A percentile compares a stretch with the other conserved stretches of the same genome.
phyloP scores from a whole-genome alignment of 2,888 invertebrate species.

The Dioctria linearis region DNA sequence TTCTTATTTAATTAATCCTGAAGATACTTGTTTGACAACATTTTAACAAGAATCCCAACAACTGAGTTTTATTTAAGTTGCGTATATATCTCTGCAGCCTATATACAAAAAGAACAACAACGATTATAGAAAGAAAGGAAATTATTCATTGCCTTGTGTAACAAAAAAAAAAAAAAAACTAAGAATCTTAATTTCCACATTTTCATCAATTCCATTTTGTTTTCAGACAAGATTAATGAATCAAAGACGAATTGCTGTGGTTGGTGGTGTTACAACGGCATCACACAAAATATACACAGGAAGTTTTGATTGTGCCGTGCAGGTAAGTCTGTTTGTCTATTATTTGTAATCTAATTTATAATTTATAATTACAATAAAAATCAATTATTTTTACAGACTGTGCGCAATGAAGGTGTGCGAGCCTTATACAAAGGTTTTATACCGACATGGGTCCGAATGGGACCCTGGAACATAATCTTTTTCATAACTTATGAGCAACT shows the following conservation, averaged over 20 bases:
- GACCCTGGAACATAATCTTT: constrained; percentile 98
- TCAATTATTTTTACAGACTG: constrained; percentile 76
- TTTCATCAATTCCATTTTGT: too few relatives aligned
- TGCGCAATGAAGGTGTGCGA: constrained; percentile 86
- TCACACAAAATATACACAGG: constrained; percentile 80
- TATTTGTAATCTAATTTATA: constrained; percentile 18
- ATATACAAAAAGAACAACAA: too few relatives aligned
- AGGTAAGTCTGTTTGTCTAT: constrained; percentile 72
- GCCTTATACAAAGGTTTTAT: constrained; percentile 96
- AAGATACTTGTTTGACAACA: too few relatives aligned
- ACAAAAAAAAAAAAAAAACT: too few relatives aligned
- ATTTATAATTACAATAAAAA: constrained; percentile 14
- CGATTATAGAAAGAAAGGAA: too few relatives aligned
- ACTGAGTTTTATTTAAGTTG: too few relatives aligned
- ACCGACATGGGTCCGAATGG: constrained; percentile 96
- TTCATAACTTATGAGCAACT: constrained; percentile 95
- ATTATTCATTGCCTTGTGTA: neutral
- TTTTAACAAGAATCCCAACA: too few relatives aligned
- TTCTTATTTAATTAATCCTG: too few relatives aligned
- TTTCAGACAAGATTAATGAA: constrained; percentile 94
- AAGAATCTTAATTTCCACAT: too few relatives aligned
- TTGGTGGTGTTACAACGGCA: constrained; percentile 69
- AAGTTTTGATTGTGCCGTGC: constrained; percentile 85
- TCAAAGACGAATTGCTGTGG: constrained; percentile 78
- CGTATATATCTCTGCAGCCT: too few relatives aligned